A percentile compares a stretch with the other conserved stretches of the same genome.
Conservation (phyloP, 30 jellyfish, hydroid and myxozoan species). For the Chrysaora quinquecirrha region DNA sequence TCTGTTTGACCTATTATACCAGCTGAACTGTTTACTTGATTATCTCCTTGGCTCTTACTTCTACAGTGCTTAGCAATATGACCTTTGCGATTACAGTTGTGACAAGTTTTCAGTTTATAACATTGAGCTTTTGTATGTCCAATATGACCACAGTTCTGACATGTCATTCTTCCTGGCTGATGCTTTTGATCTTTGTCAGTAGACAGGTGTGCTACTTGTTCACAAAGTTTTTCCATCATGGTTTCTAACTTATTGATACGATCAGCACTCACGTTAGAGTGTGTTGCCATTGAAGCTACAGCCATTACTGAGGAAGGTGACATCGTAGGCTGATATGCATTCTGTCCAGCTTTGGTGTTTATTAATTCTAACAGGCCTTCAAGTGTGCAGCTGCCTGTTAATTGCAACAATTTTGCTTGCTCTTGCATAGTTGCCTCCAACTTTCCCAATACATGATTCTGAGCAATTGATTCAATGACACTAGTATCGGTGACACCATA, state of each 20-base stretch:
- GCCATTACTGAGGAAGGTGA: conserved; percentile 5
- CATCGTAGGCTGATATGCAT: neutral
- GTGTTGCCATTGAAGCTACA: conserved; percentile 1
- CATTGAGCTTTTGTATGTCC: conserved; percentile 9
- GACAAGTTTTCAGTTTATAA: conserved; percentile 9
- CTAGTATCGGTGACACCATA: neutral
- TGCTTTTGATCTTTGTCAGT: neutral
- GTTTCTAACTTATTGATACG: neutral
- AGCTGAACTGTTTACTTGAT: neutral
- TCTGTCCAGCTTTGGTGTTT: neutral
- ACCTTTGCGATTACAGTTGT: neutral
- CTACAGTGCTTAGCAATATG: conserved; percentile 11
- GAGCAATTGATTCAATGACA: conserved; percentile 28
- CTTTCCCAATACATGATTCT: conserved; percentile 14
- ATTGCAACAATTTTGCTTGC: conserved; percentile 18
- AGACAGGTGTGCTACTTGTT: neutral
- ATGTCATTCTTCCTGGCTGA: neutral
- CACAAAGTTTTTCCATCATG: neutral
- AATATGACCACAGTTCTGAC: conserved; percentile 1
- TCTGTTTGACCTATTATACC: neutral
- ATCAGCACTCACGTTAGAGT: neutral
- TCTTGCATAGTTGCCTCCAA: neutral
- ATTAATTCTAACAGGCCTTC: conserved; percentile 1
- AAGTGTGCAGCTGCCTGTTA: neutral
- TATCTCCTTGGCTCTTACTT: too few relatives aligned